These are phyloP conservation scores for Trachymyrmex cornetzi DNA, from an alignment of 1,140 invertebrate species.

Conservation along the genomic window DNA sequence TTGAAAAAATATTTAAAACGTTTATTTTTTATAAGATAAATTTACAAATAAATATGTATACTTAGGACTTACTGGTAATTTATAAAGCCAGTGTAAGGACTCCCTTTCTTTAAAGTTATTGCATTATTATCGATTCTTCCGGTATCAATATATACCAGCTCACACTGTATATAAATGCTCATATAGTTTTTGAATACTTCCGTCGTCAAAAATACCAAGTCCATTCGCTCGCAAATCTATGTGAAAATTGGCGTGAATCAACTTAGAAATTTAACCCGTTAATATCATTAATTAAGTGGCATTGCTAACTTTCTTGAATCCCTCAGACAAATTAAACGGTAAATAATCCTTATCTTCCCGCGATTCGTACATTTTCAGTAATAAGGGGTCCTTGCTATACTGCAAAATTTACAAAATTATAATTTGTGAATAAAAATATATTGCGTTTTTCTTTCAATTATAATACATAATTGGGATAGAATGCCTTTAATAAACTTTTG, in stretches of 20 bases:
- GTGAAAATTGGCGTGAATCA: neutral
- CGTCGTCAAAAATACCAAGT: constrained; percentile 58
- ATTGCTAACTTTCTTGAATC: constrained; percentile 65
- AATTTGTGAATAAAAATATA: neutral
- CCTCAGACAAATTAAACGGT: constrained; percentile 21
- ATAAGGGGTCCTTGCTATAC: constrained; percentile 12
- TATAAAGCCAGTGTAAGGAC: constrained; percentile 50
- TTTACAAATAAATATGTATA: neutral
- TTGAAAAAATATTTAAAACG: neutral
- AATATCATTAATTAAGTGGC: constrained; percentile 20
- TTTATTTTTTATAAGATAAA: neutral
- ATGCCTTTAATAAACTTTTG: neutral
- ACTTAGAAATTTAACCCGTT: neutral
- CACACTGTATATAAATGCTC: constrained; percentile 6
- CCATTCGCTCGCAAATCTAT: constrained; percentile 65
- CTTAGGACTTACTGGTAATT: constrained; percentile 68
- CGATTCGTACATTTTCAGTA: constrained; percentile 25
- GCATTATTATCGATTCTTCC: constrained; percentile 59
- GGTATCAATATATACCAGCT: constrained; percentile 21
- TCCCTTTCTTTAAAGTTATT: constrained; percentile 45
- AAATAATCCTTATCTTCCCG: constrained; percentile 40
- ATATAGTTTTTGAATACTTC: constrained; percentile 15
- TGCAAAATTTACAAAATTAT: constrained; percentile 27
- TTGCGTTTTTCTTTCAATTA: neutral
- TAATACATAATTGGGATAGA: neutral